These are phyloP conservation scores for Manduca sexta DNA, from an alignment of 1,140 invertebrate species.

Conservation along the genomic window DNA sequence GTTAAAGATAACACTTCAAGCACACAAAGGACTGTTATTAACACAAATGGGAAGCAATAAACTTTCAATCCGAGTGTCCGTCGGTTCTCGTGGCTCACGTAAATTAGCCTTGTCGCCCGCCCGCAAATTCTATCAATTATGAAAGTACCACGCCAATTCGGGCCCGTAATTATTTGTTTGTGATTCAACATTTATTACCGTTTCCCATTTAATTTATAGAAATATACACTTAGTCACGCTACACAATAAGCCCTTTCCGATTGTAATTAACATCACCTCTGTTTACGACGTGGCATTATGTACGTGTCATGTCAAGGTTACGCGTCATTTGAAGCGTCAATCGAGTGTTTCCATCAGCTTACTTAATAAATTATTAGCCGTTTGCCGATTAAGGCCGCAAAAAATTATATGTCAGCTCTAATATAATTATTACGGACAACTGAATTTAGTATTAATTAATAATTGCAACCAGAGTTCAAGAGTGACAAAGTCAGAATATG, in stretches of 20 bases:
- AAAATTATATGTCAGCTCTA: no score
- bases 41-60: conserved; percentile 36
- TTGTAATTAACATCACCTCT: no score
- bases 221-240: not conserved
- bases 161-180: conserved; percentile 31
- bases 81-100: conserved; percentile 21
- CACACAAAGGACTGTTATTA: conserved; percentile 27
- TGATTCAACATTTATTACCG: conserved; percentile 29
- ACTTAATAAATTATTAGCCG: no score
- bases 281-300: not conserved
- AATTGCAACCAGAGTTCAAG: no score
- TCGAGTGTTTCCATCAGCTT: no score
- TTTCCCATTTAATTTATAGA: conserved; percentile 12
- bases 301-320: not conserved
- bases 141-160: conserved; percentile 38
- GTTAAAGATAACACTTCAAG: conserved; percentile 21
- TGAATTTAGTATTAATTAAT: no score
- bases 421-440: no score
- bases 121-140: conserved; percentile 45
- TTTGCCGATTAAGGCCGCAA: no score
- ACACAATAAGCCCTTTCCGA: no score
- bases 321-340: no score
- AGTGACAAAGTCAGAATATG: no score
- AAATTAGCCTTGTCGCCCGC: conserved; percentile 39
- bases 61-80: conserved; percentile 36